Base-by-base conservation (phyloP, 2,888 invertebrate genomes). In the Resseliella maxima region DNA sequence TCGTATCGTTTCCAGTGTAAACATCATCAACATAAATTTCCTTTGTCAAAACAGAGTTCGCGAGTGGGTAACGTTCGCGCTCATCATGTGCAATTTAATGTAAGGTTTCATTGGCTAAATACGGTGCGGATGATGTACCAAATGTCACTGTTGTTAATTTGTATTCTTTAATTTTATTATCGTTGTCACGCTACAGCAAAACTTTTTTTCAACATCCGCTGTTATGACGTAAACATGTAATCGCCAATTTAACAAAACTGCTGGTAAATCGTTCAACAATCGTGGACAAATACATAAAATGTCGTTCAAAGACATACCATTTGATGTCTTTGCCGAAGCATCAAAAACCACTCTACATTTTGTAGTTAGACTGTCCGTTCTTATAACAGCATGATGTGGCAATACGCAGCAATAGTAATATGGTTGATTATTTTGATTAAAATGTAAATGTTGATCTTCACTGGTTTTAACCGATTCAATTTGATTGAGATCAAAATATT, bases 71-170 rank as follows among this genome's bases (percentile, higher is more conserved):
- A 12, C 64, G 86, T 0, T 45, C 8, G 27, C 27, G 10, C 54
- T 86, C 87, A 35, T 87, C 86, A 5, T 38, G 27, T 5, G 88
- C 88, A 12, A 88, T 50, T 54, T 88, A 86, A 21, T 87, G 87
- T 10, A 89, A 27, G 3, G 86, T 86, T 36, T 87, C 85, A 0
- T 87, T 88, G 0, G 89, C 89, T 27, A 88, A 85, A 87, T 85
- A 89, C 45, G 88, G 88, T n/a, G 89, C 88, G 0, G 88, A 86
- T 8, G 88, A 59, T 8, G 88, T 88, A 35, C 88, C 89, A 87
- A 88, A 89, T 0, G 88, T 88, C 8, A 89, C 87, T 45, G 88
- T 88, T 35, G 85, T 86, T 38, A 89, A 27, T 10, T 10, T 27
- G 24, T 35, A 87, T n/a, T n/a, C n/a, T n/a, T n/a, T n/a, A n/a